Percentiles rank a stretch among this genome's conserved stretches.
These are phyloP conservation scores for Ascidia mentula DNA, from an alignment of 23 tunicate genomes.

Conservation along the genomic window DNA sequence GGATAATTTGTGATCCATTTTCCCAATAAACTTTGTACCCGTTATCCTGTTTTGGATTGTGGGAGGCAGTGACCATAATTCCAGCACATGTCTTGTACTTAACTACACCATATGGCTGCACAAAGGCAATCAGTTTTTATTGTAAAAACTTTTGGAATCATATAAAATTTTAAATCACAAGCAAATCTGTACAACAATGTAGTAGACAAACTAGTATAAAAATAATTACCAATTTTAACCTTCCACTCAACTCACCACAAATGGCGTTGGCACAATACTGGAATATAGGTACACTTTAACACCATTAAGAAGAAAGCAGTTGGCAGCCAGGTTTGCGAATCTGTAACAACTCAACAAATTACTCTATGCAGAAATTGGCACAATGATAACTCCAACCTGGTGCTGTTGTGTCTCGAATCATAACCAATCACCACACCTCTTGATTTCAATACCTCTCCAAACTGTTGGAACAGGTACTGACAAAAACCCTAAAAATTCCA, in stretches of 20 bases:
- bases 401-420: constrained; percentile 96
- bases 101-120: constrained; percentile 78
- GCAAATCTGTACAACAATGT: not conserved
- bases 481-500: constrained; percentile 68
- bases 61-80: constrained; percentile 96
- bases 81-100: constrained; percentile 80
- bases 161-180: too few relatives aligned
- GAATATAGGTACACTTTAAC: constrained; percentile 82
- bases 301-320: constrained; percentile 54
- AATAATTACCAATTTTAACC: not conserved
- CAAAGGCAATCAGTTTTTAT: too few relatives aligned
- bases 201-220: not conserved
- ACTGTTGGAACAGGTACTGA: constrained; percentile 50
- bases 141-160: not conserved
- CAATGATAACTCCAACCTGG: constrained; percentile 29
- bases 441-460: constrained; percentile 29
- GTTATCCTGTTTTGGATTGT: constrained; percentile 99
- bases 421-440: constrained; percentile 92
- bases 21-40: constrained; percentile 99
- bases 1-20: constrained; percentile 95
- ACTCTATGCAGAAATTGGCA: not conserved
- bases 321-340: constrained; percentile 83
- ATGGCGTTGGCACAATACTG: constrained; percentile 97
- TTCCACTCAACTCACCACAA: constrained; percentile 66
- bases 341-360: constrained; percentile 23